These are phyloP conservation scores for Caenorhabditis doughertyi DNA, from an alignment of 2,888 invertebrate species.

Conservation along the genomic window DNA sequence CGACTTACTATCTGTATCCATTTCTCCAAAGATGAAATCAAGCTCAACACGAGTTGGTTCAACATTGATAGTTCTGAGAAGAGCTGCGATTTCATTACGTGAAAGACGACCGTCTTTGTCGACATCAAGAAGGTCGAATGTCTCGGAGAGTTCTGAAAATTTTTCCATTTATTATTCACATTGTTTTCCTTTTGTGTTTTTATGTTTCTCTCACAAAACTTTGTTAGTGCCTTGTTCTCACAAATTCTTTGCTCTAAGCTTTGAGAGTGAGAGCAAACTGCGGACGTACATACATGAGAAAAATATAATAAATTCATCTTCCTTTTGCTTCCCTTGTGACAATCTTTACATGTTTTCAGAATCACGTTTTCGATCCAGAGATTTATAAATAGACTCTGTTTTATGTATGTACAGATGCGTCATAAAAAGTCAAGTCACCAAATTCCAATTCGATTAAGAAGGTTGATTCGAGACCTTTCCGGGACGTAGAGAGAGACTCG, in stretches of 20 bases:
- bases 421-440: constrained; percentile 35
- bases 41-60: constrained; percentile 81
- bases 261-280: constrained; percentile 33
- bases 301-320: constrained; percentile 60
- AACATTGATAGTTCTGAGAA: constrained; percentile 79
- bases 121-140: constrained; percentile 81
- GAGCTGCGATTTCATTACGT: constrained; percentile 79
- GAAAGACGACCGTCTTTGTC: constrained; percentile 81
- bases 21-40: constrained; percentile 81
- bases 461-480: constrained; percentile 59
- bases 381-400: not conserved
- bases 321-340: constrained; percentile 1
- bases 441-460: constrained; percentile 48
- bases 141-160: constrained; percentile 80
- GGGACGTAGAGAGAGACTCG: constrained; percentile 33
- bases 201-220: not conserved
- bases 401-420: constrained; percentile 27
- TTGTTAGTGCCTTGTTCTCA: constrained; percentile 10
- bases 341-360: constrained; percentile 15
- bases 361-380: constrained; percentile 22
- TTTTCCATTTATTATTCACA: not conserved
- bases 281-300: constrained; percentile 49
- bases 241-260: constrained; percentile 41
- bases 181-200: not conserved
- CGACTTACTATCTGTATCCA: constrained; percentile 79